Evolutionary conservation across 2,113 vertebrate genomes (phyloP).

Genomic region (Hippocampus barbouri): DNA sequence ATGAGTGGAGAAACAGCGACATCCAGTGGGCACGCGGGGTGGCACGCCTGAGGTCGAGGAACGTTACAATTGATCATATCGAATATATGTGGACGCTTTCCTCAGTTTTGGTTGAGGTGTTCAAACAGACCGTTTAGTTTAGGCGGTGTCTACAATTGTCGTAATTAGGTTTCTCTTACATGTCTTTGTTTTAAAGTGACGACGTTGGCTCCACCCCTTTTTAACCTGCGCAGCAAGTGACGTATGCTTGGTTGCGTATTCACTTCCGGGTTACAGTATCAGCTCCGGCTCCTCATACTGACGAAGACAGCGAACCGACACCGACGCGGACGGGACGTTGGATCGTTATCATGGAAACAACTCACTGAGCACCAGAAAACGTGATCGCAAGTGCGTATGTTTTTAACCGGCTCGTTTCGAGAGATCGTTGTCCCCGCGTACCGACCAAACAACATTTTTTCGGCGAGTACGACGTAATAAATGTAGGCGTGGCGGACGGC

Average conservation of each 20-base stretch:
- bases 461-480: neutral
- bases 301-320: neutral
- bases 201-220: neutral
- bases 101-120: too few relatives aligned
- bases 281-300: rapidly evolving
- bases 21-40: neutral
- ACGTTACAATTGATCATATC: too few relatives aligned
- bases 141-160: neutral
- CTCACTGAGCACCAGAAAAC: neutral
- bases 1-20: neutral
- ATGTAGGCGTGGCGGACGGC: neutral
- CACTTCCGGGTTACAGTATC: neutral
- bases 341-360: neutral
- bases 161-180: neutral
- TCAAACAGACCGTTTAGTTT: too few relatives aligned
- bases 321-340: neutral
- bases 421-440: neutral
- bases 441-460: neutral
- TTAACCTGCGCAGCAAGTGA: neutral
- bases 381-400: neutral
- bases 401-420: neutral
- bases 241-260: neutral
- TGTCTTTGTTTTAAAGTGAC: neutral
- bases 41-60: too few relatives aligned
- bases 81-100: too few relatives aligned